Evolutionary conservation across 2,888 invertebrate genomes (phyloP), one percentile per base, ranked within the genome.

Genomic region (Acrobasis repandana): DNA sequence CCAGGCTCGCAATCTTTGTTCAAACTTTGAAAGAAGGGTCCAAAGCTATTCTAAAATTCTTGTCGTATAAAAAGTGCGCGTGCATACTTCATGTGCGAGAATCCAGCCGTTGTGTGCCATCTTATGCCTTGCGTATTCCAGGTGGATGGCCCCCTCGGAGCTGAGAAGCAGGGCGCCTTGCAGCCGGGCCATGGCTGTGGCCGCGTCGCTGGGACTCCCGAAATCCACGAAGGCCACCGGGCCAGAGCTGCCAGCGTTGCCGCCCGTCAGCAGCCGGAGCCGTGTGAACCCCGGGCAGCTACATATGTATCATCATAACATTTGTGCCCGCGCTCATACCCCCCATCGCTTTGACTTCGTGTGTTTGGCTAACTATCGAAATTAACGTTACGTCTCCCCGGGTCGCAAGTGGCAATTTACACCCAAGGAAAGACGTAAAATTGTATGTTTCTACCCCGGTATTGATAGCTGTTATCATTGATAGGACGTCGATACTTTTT

Each of bases 221-320:
- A 97, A 99, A 94, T 99, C 98, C 93, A 98, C 97, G 95, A 99
- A 99, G 86, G 98, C 98, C 90, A 99, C 98, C 77, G 98, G 98
- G 66, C 88, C 88, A 34, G 86, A 78, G 87, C 97, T 96, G 78
- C 82, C 83, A 65, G 84, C 82, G 70, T 84, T 87, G 85, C 97
- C 97, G 93, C 96, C 96, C 92, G 94, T 94, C 95, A 97, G 95
- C 95, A 99, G 96, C 94, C 98, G 97, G 93, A 99, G 97, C 92
- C 98, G 97, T 93, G 97, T 96, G 96, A 98, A 99, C 93, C 99
- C 99, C 93, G 97, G 96, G 94, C 98, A 98, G 95, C 98, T 98
- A 54, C 43, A 43, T 16, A 52, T 52, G 96, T 93, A 94, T 93
- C 93, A 94, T 87, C 87, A 93, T 73, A 86, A 79, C 79, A 78